These are phyloP conservation scores for Leucoraja erinaceus DNA, from an alignment of 2,113 vertebrate species.

Conservation along the genomic window DNA sequence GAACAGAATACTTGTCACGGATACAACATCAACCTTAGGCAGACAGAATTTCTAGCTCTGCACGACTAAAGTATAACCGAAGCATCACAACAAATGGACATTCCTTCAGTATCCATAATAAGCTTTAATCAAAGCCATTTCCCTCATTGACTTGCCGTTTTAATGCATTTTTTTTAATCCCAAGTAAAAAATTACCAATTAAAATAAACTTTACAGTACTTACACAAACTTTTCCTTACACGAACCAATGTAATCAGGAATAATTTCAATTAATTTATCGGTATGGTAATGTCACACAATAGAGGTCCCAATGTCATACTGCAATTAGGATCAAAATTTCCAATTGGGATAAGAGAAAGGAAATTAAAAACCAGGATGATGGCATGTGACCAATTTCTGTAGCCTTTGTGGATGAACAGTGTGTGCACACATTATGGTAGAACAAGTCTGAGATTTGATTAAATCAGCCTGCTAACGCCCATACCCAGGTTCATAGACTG, in stretches of 20 bases:
- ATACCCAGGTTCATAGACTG: background rate
- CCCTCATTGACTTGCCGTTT: background rate
- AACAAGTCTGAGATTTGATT: background rate
- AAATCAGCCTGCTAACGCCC: background rate
- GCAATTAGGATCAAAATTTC: background rate
- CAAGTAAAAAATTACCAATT: background rate
- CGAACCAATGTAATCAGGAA: background rate
- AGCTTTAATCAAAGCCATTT: background rate
- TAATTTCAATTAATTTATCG: background rate
- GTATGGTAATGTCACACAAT: background rate
- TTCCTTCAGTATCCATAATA: background rate
- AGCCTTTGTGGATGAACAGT: background rate
- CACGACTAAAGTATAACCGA: too few relatives aligned
- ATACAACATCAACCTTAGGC: background rate
- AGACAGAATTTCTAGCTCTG: background rate
- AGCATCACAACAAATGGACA: background rate
- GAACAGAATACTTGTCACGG: background rate
- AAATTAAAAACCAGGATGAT: background rate
- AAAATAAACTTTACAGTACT: background rate
- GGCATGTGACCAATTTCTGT: background rate
- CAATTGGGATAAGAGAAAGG: background rate
- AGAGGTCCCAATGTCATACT: background rate
- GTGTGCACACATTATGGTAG: background rate
- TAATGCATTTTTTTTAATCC: background rate
- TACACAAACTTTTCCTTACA: background rate